Conservation (phyloP, 2,797 vertebrate species). For the Rhabdomys pumilio region DNA sequence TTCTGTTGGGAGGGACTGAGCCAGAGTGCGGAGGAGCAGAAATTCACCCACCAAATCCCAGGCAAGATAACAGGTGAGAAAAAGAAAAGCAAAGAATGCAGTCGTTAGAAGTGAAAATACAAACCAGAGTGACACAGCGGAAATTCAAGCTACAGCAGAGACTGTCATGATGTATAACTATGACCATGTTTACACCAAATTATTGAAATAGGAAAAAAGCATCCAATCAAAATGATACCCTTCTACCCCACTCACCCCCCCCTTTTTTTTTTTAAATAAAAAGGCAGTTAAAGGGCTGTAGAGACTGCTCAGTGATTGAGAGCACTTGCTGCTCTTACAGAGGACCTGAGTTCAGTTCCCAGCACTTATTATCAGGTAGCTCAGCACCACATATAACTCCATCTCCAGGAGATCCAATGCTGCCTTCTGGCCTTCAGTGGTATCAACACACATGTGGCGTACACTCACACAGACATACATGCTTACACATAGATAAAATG, state of each 20-base stretch:
- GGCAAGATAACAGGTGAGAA: neutral
- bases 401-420: neutral
- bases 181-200: neutral
- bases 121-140: neutral
- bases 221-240: neutral
- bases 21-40: neutral
- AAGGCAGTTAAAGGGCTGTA: neutral
- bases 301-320: neutral
- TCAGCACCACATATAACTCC: neutral
- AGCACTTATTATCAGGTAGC: neutral
- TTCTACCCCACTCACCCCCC: accelerated
- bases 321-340: neutral
- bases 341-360: neutral
- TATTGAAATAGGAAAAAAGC: conserved; percentile 2
- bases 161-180: neutral
- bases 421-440: neutral
- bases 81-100: neutral
- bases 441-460: neutral
- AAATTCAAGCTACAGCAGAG: neutral
- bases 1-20: neutral
- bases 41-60: neutral
- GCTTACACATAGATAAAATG: neutral
- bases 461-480: neutral
- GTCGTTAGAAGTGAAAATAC: neutral
- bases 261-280: neutral